Conservation (phyloP, 2,113 vertebrate species). For the Ictalurus punctatus region DNA sequence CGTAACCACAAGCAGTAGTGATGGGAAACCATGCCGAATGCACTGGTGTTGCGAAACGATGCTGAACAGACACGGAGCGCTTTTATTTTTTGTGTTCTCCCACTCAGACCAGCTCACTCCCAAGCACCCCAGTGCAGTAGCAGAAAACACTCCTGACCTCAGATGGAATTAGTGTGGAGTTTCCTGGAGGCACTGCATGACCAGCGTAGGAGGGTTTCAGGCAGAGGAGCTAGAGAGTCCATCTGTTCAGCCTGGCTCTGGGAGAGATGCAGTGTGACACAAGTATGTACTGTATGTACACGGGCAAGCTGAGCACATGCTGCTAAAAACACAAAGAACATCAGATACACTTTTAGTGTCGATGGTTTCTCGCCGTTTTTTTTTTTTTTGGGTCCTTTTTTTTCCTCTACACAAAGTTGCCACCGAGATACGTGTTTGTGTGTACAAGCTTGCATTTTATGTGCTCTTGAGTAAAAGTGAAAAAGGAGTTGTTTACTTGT, state of each 20-base stretch:
- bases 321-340: slow-evolving; percentile 29
- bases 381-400: not conserved
- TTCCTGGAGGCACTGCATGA: slow-evolving; percentile 44
- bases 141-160: slow-evolving; percentile 34
- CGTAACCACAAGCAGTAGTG: slow-evolving; percentile 16
- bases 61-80: not conserved
- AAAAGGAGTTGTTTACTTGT: not conserved
- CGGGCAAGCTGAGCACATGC: not conserved
- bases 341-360: not conserved
- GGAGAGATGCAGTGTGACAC: slow-evolving; percentile 17
- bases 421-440: not conserved
- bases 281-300: slow-evolving; percentile 20
- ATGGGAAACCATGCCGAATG: slow-evolving; percentile 4
- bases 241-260: slow-evolving; percentile 48
- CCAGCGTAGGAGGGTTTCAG: slow-evolving; percentile 33
- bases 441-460: not conserved
- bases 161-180: slow-evolving; percentile 39
- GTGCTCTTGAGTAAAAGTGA: not conserved
- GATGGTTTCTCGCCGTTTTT: not conserved
- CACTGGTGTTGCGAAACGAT: not conserved
- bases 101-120: slow-evolving; percentile 11
- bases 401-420: not conserved
- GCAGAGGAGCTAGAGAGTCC: slow-evolving; percentile 43
- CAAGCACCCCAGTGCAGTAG: slow-evolving; percentile 1
- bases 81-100: slow-evolving; percentile 8